Evolutionary conservation across 2,888 invertebrate species (phyloP).

Genomic region (Embidobia sp.): DNA sequence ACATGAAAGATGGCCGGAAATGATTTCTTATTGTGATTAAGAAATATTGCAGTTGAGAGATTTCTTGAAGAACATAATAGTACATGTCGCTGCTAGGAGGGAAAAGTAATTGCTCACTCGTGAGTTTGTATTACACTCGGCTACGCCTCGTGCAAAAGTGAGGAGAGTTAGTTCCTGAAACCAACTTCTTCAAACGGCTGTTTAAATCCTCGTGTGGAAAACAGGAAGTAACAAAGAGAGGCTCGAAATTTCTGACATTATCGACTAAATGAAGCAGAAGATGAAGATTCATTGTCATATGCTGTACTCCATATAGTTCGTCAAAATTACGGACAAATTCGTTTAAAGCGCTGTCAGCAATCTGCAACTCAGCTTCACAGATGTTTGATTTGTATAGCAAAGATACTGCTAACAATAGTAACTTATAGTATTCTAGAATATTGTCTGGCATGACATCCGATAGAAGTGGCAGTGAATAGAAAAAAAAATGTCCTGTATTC

Average conservation of each 20-base stretch:
- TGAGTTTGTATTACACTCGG: no score
- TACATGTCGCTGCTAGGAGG: no score
- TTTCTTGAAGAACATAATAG: no score
- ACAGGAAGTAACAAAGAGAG: slow-evolving; percentile 47
- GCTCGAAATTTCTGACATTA: slow-evolving; percentile 34
- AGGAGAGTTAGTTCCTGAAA: slow-evolving; percentile 45
- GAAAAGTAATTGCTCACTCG: no score
- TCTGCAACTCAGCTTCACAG: not conserved
- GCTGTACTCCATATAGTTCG: not conserved
- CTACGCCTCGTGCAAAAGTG: no score
- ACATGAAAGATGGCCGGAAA: no score
- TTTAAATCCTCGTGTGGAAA: slow-evolving; percentile 59
- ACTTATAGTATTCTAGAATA: slow-evolving; percentile 1
- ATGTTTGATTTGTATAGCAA: slow-evolving; percentile 16
- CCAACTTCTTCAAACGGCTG: slow-evolving; percentile 23
- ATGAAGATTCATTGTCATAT: slow-evolving; percentile 29
- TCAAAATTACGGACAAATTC: slow-evolving; percentile 8
- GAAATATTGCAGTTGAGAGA: no score
- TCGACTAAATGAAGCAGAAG: no score
- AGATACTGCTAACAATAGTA: no score
- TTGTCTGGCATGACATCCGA: slow-evolving; percentile 3
- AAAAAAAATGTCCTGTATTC: slow-evolving; percentile 2
- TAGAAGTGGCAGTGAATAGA: slow-evolving; percentile 12
- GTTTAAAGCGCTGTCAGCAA: not conserved
- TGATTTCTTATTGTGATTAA: no score